These are phyloP conservation scores for Hemaris fuciformis DNA, from an alignment of 2,888 invertebrate species.

Conservation along the genomic window DNA sequence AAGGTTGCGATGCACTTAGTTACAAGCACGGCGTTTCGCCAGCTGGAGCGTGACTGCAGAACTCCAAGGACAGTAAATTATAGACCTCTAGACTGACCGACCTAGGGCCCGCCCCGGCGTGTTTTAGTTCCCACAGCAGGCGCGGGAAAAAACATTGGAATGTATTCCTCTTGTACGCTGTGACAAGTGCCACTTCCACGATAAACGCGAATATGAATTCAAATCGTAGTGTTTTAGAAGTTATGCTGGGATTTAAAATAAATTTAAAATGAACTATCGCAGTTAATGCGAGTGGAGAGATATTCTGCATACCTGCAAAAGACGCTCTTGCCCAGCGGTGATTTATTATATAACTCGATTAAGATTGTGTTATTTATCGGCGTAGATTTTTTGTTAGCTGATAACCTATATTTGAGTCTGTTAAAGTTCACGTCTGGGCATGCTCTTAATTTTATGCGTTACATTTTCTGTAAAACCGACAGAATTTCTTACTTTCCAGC, in stretches of 20 bases:
- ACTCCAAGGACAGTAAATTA: not conserved
- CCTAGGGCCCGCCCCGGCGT: not conserved
- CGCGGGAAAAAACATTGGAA: not conserved
- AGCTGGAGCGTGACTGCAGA: not conserved
- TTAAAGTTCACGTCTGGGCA: not conserved
- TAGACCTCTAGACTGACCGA: not conserved
- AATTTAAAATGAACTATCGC: too few species aligned
- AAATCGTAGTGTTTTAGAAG: too few species aligned
- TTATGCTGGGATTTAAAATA: too few species aligned
- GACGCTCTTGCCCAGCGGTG: too few species aligned
- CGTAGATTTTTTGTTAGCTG: not conserved
- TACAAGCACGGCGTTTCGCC: not conserved
- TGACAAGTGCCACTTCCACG: too few species aligned
- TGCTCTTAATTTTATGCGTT: not conserved
- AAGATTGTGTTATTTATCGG: too few species aligned
- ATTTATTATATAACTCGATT: too few species aligned
- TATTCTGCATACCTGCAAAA: too few species aligned
- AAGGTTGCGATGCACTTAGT: not conserved
- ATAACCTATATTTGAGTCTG: not conserved
- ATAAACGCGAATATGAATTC: too few species aligned
- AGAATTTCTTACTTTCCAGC: not conserved
- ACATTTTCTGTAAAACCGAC: not conserved
- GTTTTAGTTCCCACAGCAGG: conserved; percentile 1
- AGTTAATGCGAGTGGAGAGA: too few species aligned
- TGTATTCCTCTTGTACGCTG: not conserved